These are phyloP conservation scores for Bryconaethiops microstoma DNA, from an alignment of 2,797 vertebrate species.

Conservation along the genomic window DNA sequence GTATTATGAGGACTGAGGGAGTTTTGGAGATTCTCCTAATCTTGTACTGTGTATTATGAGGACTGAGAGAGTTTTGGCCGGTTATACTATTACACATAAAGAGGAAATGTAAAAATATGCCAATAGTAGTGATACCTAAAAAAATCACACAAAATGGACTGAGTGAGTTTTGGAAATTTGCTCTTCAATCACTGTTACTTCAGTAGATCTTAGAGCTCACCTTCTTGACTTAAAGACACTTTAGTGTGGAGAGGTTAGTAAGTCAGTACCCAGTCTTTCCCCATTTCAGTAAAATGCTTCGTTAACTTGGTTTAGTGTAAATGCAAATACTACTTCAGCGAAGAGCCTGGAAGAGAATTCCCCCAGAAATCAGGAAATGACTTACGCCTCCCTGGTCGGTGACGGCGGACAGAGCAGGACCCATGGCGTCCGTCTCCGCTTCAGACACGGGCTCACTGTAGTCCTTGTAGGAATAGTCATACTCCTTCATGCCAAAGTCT, in stretches of 20 bases:
- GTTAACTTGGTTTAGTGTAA: slow-evolving; percentile 32
- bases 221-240: background rate
- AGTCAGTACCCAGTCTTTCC: background rate
- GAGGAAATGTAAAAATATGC: no score
- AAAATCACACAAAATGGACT: no score
- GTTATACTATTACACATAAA: no score
- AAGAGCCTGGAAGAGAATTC: slow-evolving; percentile 67
- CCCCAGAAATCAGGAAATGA: slow-evolving; percentile 64
- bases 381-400: slow-evolving; percentile 89
- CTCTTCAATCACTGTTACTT: no score
- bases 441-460: slow-evolving; percentile 81
- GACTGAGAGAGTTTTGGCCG: no score
- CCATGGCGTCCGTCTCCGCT: slow-evolving; percentile 77
- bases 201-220: background rate
- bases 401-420: slow-evolving; percentile 87
- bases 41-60: no score
- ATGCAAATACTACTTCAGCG: slow-evolving; percentile 68
- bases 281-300: slow-evolving; percentile 19
- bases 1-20: no score
- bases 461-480: slow-evolving; percentile 89
- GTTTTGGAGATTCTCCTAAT: no score
- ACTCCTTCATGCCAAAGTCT: slow-evolving; percentile 79
- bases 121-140: no score
- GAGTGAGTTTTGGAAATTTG: no score
- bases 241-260: background rate